Evolutionary conservation across 2,888 invertebrate genomes (phyloP).

Genomic region (Nomada ruficornis): DNA sequence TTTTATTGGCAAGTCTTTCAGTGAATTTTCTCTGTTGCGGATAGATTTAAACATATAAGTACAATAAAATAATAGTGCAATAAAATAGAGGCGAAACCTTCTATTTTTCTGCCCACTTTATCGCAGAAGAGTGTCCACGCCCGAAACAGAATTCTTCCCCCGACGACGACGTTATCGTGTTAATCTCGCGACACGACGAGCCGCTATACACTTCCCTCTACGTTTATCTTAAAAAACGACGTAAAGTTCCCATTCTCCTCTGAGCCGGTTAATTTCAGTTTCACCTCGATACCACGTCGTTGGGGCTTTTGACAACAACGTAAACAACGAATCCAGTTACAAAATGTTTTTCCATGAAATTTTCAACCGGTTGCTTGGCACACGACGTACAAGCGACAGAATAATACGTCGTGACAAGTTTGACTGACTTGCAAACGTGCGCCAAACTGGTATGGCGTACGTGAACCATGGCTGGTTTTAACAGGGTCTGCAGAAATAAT

Average conservation of each 20-base stretch:
- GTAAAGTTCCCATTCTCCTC: conserved; percentile 40
- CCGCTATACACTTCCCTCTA: conserved; percentile 1
- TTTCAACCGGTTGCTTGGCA: background rate
- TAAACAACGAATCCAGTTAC: conserved; percentile 10
- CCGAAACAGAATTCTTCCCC: conserved; percentile 45
- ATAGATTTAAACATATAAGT: background rate
- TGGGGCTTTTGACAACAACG: conserved; percentile 5
- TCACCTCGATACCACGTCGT: background rate
- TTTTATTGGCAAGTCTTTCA: too few species aligned
- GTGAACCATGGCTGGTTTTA: background rate
- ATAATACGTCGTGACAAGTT: conserved; percentile 3
- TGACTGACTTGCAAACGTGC: background rate
- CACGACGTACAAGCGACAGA: background rate
- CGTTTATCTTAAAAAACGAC: conserved; percentile 24
- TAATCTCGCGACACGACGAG: conserved; percentile 40
- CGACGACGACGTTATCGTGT: conserved; percentile 45
- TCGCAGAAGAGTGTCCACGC: conserved; percentile 37
- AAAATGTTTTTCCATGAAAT: conserved; percentile 17
- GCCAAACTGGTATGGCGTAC: background rate
- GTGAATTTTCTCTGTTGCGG: too few species aligned
- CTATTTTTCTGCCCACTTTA: conserved; percentile 16
- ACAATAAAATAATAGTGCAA: conserved; percentile 1
- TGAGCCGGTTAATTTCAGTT: conserved; percentile 20
- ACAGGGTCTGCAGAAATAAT: conserved; percentile 9
- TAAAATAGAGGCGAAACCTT: conserved; percentile 8